Conservation (phyloP, 92 coral and sea anemone species). For the Metridium senile region DNA sequence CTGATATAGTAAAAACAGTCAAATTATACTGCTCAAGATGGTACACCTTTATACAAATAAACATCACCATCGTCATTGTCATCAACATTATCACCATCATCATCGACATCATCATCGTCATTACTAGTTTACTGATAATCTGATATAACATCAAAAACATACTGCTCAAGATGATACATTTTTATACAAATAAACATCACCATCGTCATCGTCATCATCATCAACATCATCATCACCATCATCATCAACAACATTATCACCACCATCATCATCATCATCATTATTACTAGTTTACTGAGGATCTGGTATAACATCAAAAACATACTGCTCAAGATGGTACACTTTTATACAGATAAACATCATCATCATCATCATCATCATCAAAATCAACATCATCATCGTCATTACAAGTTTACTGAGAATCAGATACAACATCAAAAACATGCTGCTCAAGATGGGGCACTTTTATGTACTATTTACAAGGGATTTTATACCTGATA, state of each 20-base stretch:
- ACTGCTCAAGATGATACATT: background rate
- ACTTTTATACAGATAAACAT: background rate
- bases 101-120: slow-evolving; percentile 31
- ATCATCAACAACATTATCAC: background rate
- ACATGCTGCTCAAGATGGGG: background rate
- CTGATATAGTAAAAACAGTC: slow-evolving; percentile 38
- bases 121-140: slow-evolving; percentile 75
- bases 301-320: slow-evolving; percentile 41
- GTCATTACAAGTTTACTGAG: slow-evolving; percentile 12
- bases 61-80: background rate
- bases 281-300: slow-evolving; percentile 71
- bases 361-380: background rate
- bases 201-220: background rate
- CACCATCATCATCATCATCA: too few relatives aligned
- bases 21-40: background rate
- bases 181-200: background rate
- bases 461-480: too few relatives aligned
- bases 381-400: background rate
- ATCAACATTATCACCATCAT: background rate
- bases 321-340: background rate
- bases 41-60: background rate
- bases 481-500: too few relatives aligned
- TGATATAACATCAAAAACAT: slow-evolving; percentile 9
- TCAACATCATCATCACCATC: background rate
- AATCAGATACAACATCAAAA: slow-evolving; percentile 40